A percentile compares a stretch with the other conserved stretches of the same genome.
These are phyloP conservation scores for Crotalus helleri DNA, from an alignment of 2,113 vertebrate species.

Conservation along the genomic window DNA sequence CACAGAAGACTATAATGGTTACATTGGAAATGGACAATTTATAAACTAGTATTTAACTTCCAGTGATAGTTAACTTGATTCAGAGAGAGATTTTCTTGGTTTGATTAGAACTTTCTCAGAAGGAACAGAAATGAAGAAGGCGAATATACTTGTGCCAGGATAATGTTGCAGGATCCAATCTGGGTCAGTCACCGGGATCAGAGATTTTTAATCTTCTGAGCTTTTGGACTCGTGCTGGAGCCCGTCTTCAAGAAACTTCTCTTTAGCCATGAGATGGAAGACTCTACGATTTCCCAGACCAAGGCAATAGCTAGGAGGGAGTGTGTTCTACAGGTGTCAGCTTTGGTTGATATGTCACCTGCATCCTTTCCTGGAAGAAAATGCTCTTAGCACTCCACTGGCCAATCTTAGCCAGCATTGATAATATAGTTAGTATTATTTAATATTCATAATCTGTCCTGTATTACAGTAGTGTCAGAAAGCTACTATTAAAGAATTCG, in stretches of 20 bases:
- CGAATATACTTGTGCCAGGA: not conserved
- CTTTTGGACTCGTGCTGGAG: not conserved
- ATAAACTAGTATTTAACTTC: not conserved
- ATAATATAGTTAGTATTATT: not conserved
- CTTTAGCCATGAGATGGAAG: not conserved
- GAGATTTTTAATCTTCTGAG: not conserved
- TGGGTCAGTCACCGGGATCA: not conserved
- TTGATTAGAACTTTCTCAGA: not conserved
- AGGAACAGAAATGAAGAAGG: not conserved
- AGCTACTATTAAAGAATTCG: not conserved
- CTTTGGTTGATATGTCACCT: not conserved
- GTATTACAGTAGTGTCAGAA: not conserved
- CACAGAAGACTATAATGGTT: not conserved
- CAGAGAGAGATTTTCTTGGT: not conserved
- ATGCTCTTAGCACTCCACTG: not conserved
- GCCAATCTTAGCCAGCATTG: not conserved
- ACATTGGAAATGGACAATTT: not conserved
- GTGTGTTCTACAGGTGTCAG: not conserved
- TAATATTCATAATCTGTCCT: not conserved
- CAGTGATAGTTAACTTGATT: not conserved
- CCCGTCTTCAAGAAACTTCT: not conserved
- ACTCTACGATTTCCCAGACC: not conserved
- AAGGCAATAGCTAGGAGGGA: not conserved
- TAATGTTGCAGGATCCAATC: not conserved
- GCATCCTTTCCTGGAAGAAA: not conserved